Base-by-base conservation (phyloP, 1,140 invertebrate genomes). In the Druon quercuslanigerum region DNA sequence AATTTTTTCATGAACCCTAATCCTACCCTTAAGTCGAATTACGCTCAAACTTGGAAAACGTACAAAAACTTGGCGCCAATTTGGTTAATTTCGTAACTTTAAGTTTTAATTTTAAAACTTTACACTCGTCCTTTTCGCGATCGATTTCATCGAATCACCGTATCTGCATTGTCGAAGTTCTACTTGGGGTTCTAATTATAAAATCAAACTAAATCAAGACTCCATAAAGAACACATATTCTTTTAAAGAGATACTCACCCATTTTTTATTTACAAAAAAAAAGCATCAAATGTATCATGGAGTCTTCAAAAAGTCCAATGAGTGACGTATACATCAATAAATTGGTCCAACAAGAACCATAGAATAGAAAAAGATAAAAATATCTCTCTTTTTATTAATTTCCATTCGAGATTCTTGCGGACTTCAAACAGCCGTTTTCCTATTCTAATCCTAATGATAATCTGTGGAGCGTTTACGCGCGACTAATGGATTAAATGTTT, bases 111-210 rank as follows among this genome's bases (percentile, higher is more conserved):
- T 56, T 56, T 56, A 12, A 6, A 56, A 46, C 60, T 6, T 66
- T n/a, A 46, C 25, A 40, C 25, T 40, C 33, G 56, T 57, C 25
- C 20, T 66, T 66, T 66, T 40, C 16, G 60, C 60, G 25, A 66
- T 66, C 60, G 60, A 66, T 66, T 66, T 73, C 70, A 75, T 76
- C 75, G 79, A 73, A 82, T 82, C 82, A 81, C 79, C 71, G 78
- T 84, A 60, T 82, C 77, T 20, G 76, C 71, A 78, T 82, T 73
- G 75, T 51, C 66, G 56, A 50, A 33, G 60, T 13, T 66, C 60
- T 66, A 66, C 60, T 66, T 16, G 33, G 57, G 57, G 12, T 40
- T 66, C 25, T 33, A 25, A 60, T 20, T 56, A 40, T 33, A 33
- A 33, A 16, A 40, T 40, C 40, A 14, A 40, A 66, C 25, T 4